Evolutionary conservation across 2,888 invertebrate species (phyloP), one percentile per base, ranked within the genome.

Genomic region (Lucinisca nassula): DNA sequence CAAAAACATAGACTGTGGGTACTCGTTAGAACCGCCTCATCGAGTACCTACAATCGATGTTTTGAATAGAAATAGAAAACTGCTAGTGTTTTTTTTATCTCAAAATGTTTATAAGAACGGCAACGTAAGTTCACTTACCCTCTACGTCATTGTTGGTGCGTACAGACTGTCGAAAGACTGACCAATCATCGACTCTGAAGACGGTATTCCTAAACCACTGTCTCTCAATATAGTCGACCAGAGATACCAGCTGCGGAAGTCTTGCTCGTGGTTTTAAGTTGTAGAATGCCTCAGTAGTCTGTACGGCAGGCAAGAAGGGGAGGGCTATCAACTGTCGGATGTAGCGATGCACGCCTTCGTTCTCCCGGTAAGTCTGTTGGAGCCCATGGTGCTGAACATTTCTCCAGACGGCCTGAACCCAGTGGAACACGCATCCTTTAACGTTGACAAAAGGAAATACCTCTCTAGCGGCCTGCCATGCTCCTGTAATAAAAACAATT

Each of bases 281-380:
- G 12, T 76, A 35, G 40, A 84, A 84, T n/a, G 76, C 80, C 0
- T 67, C 3, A 17, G 2, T 17, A 3, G 80, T 84, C 38, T 84
- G 84, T 55, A 80, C 84, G 0, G 3, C 10, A 0, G 76, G 84
- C 4, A 84, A 40, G 37, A 51, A 79, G 0, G 84, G 79, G 3
- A 84, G 84, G 37, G 75, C 24, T 76, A 84, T 74, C 0, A 84
- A 8, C 38, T 80, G 80, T 21, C 80, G 17, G 0, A 80, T 49
- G 37, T 55, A 84, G 6, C 27, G 24, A 14, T 61, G 32, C 30
- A 73, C 58, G 70, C 77, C 77, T 24, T 55, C 45, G 32, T 40
- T 21, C n/a, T 82, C 27, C 35, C 70, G 37, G 37, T 38, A 51
- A 58, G 51, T 61, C 24, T 24, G n/a, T 37, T 58, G 1, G 17